phyloP scores from a whole-genome alignment of 2,888 invertebrate species.

The Caenorhabditis sinica region DNA sequence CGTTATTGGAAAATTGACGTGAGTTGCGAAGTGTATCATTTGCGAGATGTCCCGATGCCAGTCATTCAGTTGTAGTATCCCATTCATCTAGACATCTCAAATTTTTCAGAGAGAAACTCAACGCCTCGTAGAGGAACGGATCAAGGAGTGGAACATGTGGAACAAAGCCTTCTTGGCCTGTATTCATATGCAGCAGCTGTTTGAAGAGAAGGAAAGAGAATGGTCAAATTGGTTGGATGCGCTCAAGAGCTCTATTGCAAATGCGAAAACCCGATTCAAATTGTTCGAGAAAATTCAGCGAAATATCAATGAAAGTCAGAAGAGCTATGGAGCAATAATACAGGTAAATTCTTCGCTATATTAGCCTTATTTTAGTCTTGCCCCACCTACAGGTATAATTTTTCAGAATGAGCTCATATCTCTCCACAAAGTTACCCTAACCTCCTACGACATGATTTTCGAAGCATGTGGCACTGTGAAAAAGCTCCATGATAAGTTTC shows the following conservation, averaged over 20 bases:
- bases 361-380: neutral
- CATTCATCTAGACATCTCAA: no score
- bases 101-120: constrained; percentile 13
- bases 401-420: constrained; percentile 3
- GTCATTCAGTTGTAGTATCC: no score
- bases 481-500: neutral
- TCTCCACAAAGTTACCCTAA: neutral
- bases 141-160: neutral
- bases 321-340: neutral
- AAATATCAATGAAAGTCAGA: neutral
- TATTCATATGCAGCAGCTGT: neutral
- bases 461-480: constrained; percentile 2
- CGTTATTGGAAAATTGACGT: no score
- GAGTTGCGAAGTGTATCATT: no score
- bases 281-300: neutral
- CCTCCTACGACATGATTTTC: neutral
- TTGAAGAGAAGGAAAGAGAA: constrained; percentile 1
- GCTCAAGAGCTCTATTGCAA: neutral
- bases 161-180: neutral
- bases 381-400: neutral
- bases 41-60: no score
- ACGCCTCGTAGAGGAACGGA: constrained; percentile 1
- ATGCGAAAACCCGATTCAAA: constrained; percentile 1
- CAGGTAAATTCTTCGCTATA: neutral
- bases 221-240: constrained; percentile 4